Base-by-base conservation (phyloP, 2,113 vertebrate species). In the Dryoscopus gambensis region DNA sequence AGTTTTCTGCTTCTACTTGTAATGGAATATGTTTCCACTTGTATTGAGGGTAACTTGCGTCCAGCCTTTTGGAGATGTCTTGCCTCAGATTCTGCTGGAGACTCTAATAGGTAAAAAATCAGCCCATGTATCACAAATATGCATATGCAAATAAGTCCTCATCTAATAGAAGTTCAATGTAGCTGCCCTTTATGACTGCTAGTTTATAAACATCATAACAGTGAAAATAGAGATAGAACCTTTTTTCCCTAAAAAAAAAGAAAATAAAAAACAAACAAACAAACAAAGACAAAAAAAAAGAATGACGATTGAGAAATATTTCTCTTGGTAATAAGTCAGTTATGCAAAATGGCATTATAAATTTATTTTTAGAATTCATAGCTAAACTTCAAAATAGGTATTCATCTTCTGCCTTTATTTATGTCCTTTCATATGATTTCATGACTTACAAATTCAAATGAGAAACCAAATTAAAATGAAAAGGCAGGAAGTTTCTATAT, bases 221-320 rank as follows among this genome's bases (percentile, higher is more conserved):
- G 2, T 57, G 10, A 70, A 86, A 89, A 62, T 4, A 60, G 6
- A 28, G 5, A 37, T 6, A 75, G 7, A 46, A 55, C 35, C 1
- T 25, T 53, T 60, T 35, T 27, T 44, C 10, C 30, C 16, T 28
- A 27, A 23, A 18, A 19, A 17, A 3, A 6, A 15, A 6, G 25
- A 8, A 6, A 2, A n/a, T 4, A 14, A 1, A 17, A 42, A 13
- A 7, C 7, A 20, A 21, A 3, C 20, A n/a, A n/a, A 14, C 3
- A n/a, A n/a, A 33, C n/a, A n/a, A 15, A 28, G 33, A 23, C 4
- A 16, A 24, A 35, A 7, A 10, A 40, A 24, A 19, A 9, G 6
- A 19, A 31, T 8, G 4, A 60, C 60, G 6, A 17, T 0, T 6
- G 5, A 70, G 9, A 75, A 78, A 31, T 67, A 28, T 59, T 86